Evolutionary conservation across 2,113 vertebrate species (phyloP), one percentile per base, ranked within the genome.

Genomic region (Macaca nemestrina): DNA sequence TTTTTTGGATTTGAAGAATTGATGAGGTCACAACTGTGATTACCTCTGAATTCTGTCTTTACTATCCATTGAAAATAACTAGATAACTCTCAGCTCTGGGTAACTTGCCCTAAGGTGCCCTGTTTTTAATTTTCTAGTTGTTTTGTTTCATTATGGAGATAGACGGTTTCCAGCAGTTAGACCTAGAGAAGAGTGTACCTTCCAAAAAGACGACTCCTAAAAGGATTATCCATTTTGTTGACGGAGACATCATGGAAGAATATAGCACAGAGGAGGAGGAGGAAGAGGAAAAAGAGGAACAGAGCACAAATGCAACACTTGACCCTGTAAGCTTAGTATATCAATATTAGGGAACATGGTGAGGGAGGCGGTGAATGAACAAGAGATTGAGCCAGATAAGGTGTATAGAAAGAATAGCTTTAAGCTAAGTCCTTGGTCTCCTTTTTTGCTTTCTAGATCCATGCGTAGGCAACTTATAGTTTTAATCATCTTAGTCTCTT

Each of bases 161-260:
- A 89, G 76, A 94, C 43, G 17, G 14, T 32, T 91, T 68, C 73
- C 81, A 90, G 64, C 72, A 94, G 57, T 85, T 67, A 50, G 76
- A 94, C 83, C 40, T 43, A 59, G 87, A 95, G 64, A 87, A 84
- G 23, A 76, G 55, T 61, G 55, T 72, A 43, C 12, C 30, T 55
- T 76, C 83, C 38, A 52, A 93, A 38, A 94, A 72, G 18, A 70
- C 52, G 35, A 50, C 87, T 82, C 97, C 98, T 75, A 98, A 88
- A 90, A 99, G 96, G 92, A 89, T 99, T n/a, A 98, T 99, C 95
- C 93, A 99, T 94, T 99, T 99, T 96, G 97, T 97, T 75, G 99
- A 97, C 27, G 99, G 99, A 67, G 99, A 99, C 88, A 98, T 97
- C 72, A 95, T 99, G 96, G 99, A 98, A 52, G 98, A 98, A 57